A percentile compares a stretch with the other conserved stretches of the same genome.
These are phyloP conservation scores for Anhinga anhinga DNA, from an alignment of 2,113 vertebrate genomes.

Conservation along the genomic window DNA sequence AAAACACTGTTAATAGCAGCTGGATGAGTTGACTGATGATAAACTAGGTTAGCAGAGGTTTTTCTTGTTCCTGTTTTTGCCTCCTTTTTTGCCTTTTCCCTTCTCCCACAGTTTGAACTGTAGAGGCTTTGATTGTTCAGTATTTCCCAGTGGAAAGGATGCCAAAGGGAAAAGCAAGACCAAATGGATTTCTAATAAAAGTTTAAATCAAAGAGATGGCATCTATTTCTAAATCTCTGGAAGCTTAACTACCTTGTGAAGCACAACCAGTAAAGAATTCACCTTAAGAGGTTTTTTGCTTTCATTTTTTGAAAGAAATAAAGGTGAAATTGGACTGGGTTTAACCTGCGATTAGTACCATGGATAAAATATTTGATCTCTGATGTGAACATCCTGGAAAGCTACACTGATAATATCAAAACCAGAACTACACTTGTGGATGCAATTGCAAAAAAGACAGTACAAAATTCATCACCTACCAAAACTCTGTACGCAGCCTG, in stretches of 20 bases:
- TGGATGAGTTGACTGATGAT: not conserved
- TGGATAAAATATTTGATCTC: conserved; percentile 30
- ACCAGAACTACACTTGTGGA: conserved; percentile 26
- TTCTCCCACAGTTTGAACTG: conserved; percentile 45
- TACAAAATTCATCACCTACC: not conserved
- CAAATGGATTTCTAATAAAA: conserved; percentile 52
- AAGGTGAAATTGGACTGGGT: conserved; percentile 34
- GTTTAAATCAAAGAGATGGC: conserved; percentile 31
- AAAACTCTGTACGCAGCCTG: not conserved
- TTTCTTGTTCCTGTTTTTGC: conserved; percentile 40
- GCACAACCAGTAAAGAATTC: conserved; percentile 9
- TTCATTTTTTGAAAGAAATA: conserved; percentile 27
- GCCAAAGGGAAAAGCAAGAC: conserved; percentile 40
- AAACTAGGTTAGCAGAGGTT: not conserved
- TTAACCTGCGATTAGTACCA: conserved; percentile 4
- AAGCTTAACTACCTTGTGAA: conserved; percentile 48
- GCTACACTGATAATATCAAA: conserved; percentile 2
- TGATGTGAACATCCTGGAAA: conserved; percentile 34
- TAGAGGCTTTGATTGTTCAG: conserved; percentile 39
- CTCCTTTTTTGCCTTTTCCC: conserved; percentile 55
- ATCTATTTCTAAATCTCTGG: conserved; percentile 18
- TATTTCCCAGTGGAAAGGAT: conserved; percentile 40
- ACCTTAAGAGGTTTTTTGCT: not conserved
- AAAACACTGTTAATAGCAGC: not conserved
- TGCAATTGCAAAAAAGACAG: conserved; percentile 22